Conservation (phyloP, 2,113 vertebrate genomes). For the Microcebus jonahi region DNA sequence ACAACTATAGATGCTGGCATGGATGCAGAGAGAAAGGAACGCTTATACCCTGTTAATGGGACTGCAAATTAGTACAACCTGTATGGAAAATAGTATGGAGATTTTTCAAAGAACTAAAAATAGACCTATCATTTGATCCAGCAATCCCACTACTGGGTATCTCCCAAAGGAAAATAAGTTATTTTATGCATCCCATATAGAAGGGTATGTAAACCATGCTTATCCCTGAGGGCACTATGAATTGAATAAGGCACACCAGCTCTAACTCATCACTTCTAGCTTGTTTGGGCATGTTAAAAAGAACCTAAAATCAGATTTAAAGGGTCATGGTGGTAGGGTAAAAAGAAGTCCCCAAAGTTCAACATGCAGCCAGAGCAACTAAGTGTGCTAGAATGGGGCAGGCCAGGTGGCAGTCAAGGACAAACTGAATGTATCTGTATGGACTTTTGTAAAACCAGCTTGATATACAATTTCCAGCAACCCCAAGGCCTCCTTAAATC, state of each 20-base stretch:
- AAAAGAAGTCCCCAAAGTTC: neutral
- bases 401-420: neutral
- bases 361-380: neutral
- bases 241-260: neutral
- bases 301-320: neutral
- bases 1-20: neutral
- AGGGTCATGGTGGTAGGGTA: fast-evolving
- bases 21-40: too few relatives aligned
- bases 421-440: neutral
- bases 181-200: neutral
- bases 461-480: neutral
- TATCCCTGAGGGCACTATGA: neutral
- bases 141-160: too few relatives aligned
- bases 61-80: too few relatives aligned
- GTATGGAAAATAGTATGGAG: too few relatives aligned
- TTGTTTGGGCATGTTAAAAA: neutral
- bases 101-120: too few relatives aligned
- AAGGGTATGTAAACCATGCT: neutral
- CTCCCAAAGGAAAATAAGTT: too few relatives aligned
- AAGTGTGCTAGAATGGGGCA: neutral
- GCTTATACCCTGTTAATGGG: too few relatives aligned
- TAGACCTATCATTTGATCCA: too few relatives aligned
- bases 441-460: neutral
- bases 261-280: neutral
- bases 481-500: neutral